Evolutionary conservation across 2,113 vertebrate genomes (phyloP).

Genomic region (Chiloscyllium plagiosum): DNA sequence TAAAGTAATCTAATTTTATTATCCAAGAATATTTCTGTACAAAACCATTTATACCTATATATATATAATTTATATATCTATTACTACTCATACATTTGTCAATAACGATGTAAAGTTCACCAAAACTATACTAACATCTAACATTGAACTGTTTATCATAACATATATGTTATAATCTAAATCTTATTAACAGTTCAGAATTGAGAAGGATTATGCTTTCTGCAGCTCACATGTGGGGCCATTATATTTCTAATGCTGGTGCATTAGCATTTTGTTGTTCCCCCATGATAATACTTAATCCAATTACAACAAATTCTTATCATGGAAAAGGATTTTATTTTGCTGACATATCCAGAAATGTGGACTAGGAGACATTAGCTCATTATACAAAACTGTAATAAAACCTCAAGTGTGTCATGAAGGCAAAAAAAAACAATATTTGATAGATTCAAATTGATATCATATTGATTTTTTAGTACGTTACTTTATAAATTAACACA

Average conservation of each 20-base stretch:
- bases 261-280: not conserved
- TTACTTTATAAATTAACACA: not conserved
- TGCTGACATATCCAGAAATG: slow-evolving; percentile 24
- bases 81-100: not conserved
- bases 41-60: not conserved
- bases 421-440: not conserved
- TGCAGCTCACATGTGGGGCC: not conserved
- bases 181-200: slow-evolving; percentile 13
- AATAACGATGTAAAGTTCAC: not conserved
- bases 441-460: not conserved
- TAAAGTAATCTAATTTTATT: too few species aligned
- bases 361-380: not conserved
- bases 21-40: not conserved
- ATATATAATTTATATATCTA: too few species aligned
- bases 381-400: not conserved
- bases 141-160: not conserved
- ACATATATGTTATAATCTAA: not conserved
- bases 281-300: slow-evolving; percentile 14
- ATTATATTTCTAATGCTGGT: not conserved
- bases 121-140: not conserved
- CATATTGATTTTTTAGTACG: not conserved
- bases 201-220: slow-evolving; percentile 17
- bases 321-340: slow-evolving; percentile 18
- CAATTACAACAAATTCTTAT: slow-evolving; percentile 27
- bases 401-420: not conserved